Evolutionary conservation across 2,888 invertebrate genomes (phyloP), one percentile per base, ranked within the genome.

Genomic region (Laothoe populi): DNA sequence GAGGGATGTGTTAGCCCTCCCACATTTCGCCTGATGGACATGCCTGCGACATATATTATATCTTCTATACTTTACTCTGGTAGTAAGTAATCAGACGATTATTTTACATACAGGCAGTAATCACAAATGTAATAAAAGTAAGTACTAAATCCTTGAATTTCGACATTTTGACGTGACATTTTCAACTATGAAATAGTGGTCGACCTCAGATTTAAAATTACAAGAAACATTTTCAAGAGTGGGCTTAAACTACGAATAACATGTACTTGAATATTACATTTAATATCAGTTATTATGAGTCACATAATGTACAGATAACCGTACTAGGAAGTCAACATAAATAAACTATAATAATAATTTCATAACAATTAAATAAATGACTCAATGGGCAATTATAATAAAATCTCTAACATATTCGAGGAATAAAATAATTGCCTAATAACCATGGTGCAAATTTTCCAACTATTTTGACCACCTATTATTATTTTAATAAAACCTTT

Each of bases 61-160:
- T n/a, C n/a, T n/a, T n/a, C n/a, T n/a, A n/a, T n/a, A n/a, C n/a
- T n/a, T n/a, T n/a, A n/a, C n/a, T n/a, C n/a, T n/a, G n/a, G n/a
- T n/a, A n/a, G n/a, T n/a, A n/a, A 8, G 13, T 38, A 38, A 38
- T 10, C 38, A 1, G 10, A 1, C 0, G 38, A 13, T 13, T 10
- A 11, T 1, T 11, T 4, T 13, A 38, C 13, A 38, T 38, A 38
- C 13, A 10, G 13, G 38, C 38, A 2, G 11, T 38, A 13, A 26
- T 26, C 23, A 26, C 4, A 24, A 26, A 26, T 16, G n/a, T n/a
- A 40, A 8, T 26, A 26, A 49, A 31, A 31, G 16, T 49, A 49
- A 16, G 8, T n/a, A 31, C 49, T 49, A 49, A 60, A 16, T 57
- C 60, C 66, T 42, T 23, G 31, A 57, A 63, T 61, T 35, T n/a